Evolutionary conservation across 37 sponge, comb jelly and placozoan species (phyloP), one percentile per base, ranked within the genome.

Genomic region (Corticium candelabrum): DNA sequence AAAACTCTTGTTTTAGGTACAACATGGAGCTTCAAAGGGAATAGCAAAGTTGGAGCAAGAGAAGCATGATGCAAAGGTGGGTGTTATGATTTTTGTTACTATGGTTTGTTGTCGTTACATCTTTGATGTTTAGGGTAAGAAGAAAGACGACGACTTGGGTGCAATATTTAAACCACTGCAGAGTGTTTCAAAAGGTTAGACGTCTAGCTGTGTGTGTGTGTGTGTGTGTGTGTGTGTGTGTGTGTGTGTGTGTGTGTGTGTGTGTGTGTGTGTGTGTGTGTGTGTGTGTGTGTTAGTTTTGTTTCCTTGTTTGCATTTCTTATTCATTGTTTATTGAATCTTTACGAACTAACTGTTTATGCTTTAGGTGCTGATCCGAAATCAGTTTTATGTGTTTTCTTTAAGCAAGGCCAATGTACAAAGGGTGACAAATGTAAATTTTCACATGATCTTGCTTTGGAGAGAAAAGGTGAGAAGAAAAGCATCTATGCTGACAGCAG

Each of bases 341-440:
- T 50, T 27, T 21, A 50, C 11, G 62, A 50, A 21, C 62, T 11
- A 50, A 27, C 62, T 50, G 27, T 67, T 41, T 39, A 37, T 1
- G 34, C 57, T 43, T 67, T 80, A 82, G 99, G 92, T 33, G 99
- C 93, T 27, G 99, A 98, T 38, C 99, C 99, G 1, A 98, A 94
- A 77, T 92, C 93, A 31, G 90, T 98, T 0, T 80, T 98, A 31
- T 98, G 99, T 80, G 86, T 87, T 36, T 98, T 98, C 81, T 98
- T 86, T 82, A 92, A 87, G 74, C 95, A 98, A 72, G 99, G 99
- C 38, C 77, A 80, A 41, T 98, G 99, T 43, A 84, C 75, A 37
- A 98, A 98, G 74, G 99, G 99, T 39, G 93, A 91, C 85, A 98
- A 94, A 84, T 98, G 99, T 70, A 98, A 98, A 84, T 98, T 98